Conservation (phyloP, 2,797 vertebrate species). For the Leptoclinus maculatus region DNA sequence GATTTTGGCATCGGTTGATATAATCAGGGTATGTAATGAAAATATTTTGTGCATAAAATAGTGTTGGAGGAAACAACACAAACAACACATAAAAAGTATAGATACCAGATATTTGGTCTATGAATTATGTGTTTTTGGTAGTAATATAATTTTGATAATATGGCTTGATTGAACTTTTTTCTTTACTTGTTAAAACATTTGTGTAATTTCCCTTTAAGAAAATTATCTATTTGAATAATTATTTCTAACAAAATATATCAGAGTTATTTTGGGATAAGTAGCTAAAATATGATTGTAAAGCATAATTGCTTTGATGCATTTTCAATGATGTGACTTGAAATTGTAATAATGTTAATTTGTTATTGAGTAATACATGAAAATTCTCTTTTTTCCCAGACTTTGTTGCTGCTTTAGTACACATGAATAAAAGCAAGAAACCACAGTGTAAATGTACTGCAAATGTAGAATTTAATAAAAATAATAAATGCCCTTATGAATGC, state of each 20-base stretch:
- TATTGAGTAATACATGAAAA: background rate
- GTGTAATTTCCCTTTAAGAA: background rate
- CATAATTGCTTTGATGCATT: background rate
- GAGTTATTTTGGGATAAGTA: background rate
- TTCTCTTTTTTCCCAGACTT: background rate
- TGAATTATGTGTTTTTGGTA: background rate
- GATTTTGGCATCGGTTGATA: constrained; percentile 11
- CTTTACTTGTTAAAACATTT: background rate
- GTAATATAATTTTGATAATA: background rate
- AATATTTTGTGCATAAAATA: background rate
- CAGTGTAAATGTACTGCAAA: background rate
- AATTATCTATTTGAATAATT: background rate
- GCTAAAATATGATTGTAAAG: background rate
- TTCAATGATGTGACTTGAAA: background rate
- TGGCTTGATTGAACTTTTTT: background rate
- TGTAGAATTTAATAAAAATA: background rate
- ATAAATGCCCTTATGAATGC: background rate
- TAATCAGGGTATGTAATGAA: constrained; percentile 18
- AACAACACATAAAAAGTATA: background rate
- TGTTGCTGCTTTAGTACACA: background rate
- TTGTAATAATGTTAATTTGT: background rate
- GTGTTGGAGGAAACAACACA: background rate
- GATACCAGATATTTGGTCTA: background rate
- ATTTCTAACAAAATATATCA: background rate
- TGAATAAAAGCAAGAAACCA: background rate